A percentile compares a stretch with the other conserved stretches of the same genome.
These are phyloP conservation scores for Acholoe squamosa DNA, from an alignment of 2,888 invertebrate species.

Conservation along the genomic window DNA sequence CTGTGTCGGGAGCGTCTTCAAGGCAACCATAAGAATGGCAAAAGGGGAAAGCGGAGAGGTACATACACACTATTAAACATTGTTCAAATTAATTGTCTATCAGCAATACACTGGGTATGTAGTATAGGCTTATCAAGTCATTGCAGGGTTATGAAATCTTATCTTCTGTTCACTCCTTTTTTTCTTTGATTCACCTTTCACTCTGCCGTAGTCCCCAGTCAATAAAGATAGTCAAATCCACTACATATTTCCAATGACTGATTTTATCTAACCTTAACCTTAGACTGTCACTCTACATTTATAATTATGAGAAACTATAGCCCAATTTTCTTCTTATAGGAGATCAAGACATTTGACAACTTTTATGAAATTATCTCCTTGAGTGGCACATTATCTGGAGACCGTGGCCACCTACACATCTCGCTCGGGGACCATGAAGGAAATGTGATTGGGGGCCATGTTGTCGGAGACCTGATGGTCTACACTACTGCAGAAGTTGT, in stretches of 20 bases:
- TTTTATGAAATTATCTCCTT: constrained; percentile 83
- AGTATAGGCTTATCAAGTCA: no score
- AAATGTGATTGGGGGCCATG: constrained; percentile 82
- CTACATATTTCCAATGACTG: no score
- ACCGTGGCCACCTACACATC: constrained; percentile 82
- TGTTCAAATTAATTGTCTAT: no score
- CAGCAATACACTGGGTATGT: no score
- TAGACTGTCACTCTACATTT: no score
- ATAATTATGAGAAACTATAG: no score
- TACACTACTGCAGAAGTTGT: constrained; percentile 84
- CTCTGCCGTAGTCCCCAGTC: no score
- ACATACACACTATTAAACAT: background rate
- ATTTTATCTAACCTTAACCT: no score
- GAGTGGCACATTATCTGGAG: constrained; percentile 82
- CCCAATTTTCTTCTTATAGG: constrained; percentile 7
- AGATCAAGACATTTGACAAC: constrained; percentile 75
- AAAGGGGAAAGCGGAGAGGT: constrained; percentile 59
- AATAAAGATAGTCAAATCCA: no score
- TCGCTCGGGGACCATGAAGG: constrained; percentile 82
- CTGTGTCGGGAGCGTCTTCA: constrained; percentile 83
- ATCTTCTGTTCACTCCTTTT: no score
- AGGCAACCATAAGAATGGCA: constrained; percentile 82
- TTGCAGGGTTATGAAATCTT: no score
- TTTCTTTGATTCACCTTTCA: no score
- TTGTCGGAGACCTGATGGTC: constrained; percentile 81